These are phyloP conservation scores for Tinamus guttatus DNA, from an alignment of 2,113 vertebrate species.

Conservation along the genomic window DNA sequence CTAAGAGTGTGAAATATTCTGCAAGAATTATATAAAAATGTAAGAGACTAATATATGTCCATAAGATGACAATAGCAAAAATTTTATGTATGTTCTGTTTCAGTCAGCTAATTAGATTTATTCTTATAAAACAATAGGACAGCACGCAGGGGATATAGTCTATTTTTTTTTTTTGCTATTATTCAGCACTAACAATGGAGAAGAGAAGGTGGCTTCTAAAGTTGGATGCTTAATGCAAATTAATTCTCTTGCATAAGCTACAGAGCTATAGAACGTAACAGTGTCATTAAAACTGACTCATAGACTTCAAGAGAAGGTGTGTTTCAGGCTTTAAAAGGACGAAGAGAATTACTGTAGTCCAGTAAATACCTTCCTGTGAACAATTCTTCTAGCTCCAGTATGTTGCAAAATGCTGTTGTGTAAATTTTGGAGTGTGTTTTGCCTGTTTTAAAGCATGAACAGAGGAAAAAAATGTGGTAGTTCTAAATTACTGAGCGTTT, in stretches of 20 bases:
- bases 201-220: constrained; percentile 68
- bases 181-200: constrained; percentile 57
- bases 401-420: not conserved
- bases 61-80: not conserved
- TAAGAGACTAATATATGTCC: not conserved
- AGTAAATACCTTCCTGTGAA: constrained; percentile 51
- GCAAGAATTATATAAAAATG: not conserved
- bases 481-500: not conserved
- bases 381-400: not conserved
- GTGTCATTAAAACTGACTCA: constrained; percentile 76
- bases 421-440: constrained; percentile 13
- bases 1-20: not conserved
- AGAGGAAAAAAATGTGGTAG: not conserved
- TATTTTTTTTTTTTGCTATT: constrained; percentile 22
- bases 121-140: constrained; percentile 36
- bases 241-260: constrained; percentile 70
- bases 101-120: not conserved
- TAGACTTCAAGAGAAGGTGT: constrained; percentile 70
- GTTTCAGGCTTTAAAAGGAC: constrained; percentile 56
- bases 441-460: not conserved
- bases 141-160: not conserved
- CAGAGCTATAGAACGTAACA: constrained; percentile 60
- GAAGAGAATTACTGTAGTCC: constrained; percentile 57
- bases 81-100: not conserved
- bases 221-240: constrained; percentile 71